These are phyloP conservation scores for Lordiphosa clarofinis DNA, from an alignment of 1,140 invertebrate species.

Conservation along the genomic window DNA sequence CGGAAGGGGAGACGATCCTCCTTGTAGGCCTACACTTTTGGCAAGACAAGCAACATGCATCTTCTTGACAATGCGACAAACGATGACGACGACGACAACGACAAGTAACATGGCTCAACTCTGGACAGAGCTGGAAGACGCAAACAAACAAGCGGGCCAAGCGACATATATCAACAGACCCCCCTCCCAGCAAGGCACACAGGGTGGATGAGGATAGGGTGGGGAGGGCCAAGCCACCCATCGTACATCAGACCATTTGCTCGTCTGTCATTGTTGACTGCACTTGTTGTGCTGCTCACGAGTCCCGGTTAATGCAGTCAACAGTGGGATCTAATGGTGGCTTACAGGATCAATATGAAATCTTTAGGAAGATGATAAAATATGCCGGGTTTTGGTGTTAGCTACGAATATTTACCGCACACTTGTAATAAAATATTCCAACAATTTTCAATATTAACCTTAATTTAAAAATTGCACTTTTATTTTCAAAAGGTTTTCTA, in stretches of 20 bases:
- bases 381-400: no score
- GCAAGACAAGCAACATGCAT: conserved; percentile 75
- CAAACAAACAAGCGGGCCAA: conserved; percentile 69
- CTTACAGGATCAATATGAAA: no score
- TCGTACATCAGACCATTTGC: conserved; percentile 69
- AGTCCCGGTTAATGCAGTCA: conserved; percentile 22
- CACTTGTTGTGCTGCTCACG: conserved; percentile 54
- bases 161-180: conserved; percentile 67
- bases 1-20: background rate
- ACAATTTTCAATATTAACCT: no score
- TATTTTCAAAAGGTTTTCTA: no score
- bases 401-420: no score
- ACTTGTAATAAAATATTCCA: no score
- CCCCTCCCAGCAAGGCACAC: conserved; percentile 20
- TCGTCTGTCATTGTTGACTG: conserved; percentile 77
- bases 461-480: no score
- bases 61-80: conserved; percentile 77
- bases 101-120: conserved; percentile 54
- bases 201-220: background rate
- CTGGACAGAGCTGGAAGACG: background rate
- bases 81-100: conserved; percentile 71
- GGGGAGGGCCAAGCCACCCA: conserved; percentile 23
- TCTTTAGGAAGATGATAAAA: no score
- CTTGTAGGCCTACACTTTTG: conserved; percentile 39
- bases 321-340: conserved; percentile 36